phyloP scores from a whole-genome alignment of 1,140 invertebrate species.

The Capitella teleta region DNA sequence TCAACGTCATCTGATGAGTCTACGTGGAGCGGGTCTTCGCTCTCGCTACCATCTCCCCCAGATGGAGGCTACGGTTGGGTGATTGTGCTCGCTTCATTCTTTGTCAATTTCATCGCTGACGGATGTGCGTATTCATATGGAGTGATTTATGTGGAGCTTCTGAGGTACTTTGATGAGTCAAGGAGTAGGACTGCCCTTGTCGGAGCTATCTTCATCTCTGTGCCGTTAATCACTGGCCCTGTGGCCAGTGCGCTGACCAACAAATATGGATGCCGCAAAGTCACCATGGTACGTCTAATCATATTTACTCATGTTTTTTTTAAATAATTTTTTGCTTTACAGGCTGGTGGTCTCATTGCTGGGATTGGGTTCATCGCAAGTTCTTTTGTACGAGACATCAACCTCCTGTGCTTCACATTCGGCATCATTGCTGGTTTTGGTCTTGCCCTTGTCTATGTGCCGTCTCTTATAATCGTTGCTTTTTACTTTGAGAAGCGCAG shows the following conservation, averaged over 20 bases:
- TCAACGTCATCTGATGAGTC: too few relatives aligned
- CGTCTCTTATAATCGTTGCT: slow-evolving; percentile 53
- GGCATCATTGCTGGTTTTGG: slow-evolving; percentile 76
- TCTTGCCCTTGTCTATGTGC: slow-evolving; percentile 74
- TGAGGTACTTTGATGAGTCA: slow-evolving; percentile 54
- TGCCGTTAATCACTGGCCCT: slow-evolving; percentile 13
- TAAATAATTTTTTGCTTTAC: too few relatives aligned
- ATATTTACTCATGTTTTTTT: too few relatives aligned
- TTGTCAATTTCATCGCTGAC: slow-evolving; percentile 84
- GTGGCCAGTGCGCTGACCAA: slow-evolving; percentile 12
- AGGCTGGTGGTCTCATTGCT: slow-evolving; percentile 53
- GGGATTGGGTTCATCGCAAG: slow-evolving; percentile 69
- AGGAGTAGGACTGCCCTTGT: slow-evolving; percentile 5
- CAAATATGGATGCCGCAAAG: slow-evolving; percentile 59
- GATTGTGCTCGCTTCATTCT: slow-evolving; percentile 70
- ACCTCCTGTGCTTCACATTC: slow-evolving; percentile 68
- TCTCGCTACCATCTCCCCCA: too few relatives aligned
- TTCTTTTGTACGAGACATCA: slow-evolving; percentile 44
- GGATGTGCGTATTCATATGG: slow-evolving; percentile 51
- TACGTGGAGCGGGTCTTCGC: too few relatives aligned
- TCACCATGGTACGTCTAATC: slow-evolving; percentile 65
- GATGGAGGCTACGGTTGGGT: slow-evolving; percentile 73
- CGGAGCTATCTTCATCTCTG: slow-evolving; percentile 13
- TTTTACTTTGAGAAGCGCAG: slow-evolving; percentile 89
- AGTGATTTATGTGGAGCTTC: slow-evolving; percentile 53